Evolutionary conservation across 2,113 vertebrate species (phyloP).

Genomic region (Erythrocercus mccallii): DNA sequence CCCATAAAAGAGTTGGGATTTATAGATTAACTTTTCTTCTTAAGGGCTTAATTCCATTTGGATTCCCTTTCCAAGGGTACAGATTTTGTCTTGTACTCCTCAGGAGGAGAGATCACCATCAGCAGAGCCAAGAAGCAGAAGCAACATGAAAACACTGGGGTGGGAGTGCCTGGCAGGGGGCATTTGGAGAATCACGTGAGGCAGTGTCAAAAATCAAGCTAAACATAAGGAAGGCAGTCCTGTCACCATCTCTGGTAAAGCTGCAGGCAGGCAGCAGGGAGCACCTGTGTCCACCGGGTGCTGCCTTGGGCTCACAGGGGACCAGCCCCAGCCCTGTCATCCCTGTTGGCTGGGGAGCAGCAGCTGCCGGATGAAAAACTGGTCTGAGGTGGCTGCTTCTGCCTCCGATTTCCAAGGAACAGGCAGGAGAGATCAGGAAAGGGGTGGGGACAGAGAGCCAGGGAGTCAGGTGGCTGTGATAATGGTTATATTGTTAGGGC

Average conservation of each 20-base stretch:
- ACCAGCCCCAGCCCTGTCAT: background rate
- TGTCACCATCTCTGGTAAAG: background rate
- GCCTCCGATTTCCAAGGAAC: background rate
- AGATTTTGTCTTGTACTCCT: background rate
- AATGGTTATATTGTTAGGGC: slow-evolving; percentile 48
- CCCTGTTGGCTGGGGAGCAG: background rate
- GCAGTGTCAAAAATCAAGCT: background rate
- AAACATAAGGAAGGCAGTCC: background rate
- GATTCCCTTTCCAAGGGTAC: background rate
- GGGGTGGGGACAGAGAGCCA: background rate
- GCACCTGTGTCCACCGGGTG: background rate
- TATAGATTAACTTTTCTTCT: background rate
- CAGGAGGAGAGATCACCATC: background rate
- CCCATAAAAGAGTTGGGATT: background rate
- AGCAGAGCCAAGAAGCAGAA: background rate
- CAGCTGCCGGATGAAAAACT: background rate
- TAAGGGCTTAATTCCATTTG: background rate
- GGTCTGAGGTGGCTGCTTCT: slow-evolving; percentile 42
- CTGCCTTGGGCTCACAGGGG: background rate
- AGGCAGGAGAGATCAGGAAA: background rate
- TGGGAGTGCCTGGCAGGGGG: background rate
- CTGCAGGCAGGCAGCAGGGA: background rate
- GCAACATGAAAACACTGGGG: background rate
- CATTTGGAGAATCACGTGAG: background rate
- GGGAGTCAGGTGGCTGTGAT: slow-evolving; percentile 11